These are phyloP conservation scores for Thymelicus sylvestris DNA, from an alignment of 2,888 invertebrate species.

Conservation along the genomic window DNA sequence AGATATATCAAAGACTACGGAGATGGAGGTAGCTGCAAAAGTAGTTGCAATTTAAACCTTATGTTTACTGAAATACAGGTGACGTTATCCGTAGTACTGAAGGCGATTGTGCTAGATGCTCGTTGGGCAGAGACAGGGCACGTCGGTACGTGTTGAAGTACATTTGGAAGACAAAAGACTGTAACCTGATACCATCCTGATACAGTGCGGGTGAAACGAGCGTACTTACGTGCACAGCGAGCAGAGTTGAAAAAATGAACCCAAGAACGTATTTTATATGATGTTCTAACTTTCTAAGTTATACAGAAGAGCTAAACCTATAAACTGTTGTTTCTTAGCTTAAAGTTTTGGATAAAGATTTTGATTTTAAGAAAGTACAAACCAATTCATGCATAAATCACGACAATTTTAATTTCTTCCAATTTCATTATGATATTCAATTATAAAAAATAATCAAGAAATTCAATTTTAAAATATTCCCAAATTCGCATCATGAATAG, in stretches of 20 bases:
- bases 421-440: no score
- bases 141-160: conserved; percentile 64
- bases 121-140: conserved; percentile 51
- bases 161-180: conserved; percentile 65
- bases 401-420: no score
- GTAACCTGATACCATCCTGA: conserved; percentile 73
- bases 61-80: conserved; percentile 39
- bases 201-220: conserved; percentile 55
- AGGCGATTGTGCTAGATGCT: conserved; percentile 50
- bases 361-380: no score
- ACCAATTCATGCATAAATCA: no score
- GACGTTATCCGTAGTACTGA: conserved; percentile 30
- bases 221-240: conserved; percentile 23
- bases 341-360: no score
- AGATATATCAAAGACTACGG: neutral
- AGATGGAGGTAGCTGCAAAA: neutral
- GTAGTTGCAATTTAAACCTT: conserved; percentile 28
- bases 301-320: neutral
- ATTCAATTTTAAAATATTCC: no score
- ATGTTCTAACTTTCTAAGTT: no score
- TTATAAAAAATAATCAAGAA: no score
- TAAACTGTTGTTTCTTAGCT: neutral
- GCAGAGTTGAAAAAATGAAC: conserved; percentile 12
- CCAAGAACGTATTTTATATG: conserved; percentile 5
- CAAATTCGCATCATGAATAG: no score